Evolutionary conservation across 1,140 invertebrate genomes (phyloP).

Genomic region (Pantala flavescens): DNA sequence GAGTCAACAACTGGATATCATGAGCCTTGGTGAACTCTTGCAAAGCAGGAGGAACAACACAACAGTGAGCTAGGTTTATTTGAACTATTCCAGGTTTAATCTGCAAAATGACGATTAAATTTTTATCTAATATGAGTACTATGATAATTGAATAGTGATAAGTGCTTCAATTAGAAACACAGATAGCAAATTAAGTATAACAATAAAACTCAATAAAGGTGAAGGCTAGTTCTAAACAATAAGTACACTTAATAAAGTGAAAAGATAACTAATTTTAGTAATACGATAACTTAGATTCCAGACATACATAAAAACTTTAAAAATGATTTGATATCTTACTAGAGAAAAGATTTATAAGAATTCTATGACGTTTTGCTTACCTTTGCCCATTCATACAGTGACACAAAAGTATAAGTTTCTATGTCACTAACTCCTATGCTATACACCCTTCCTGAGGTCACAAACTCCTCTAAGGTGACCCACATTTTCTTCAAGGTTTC

Average conservation of each 20-base stretch:
- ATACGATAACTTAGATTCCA: too few species aligned
- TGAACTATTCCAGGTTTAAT: constrained; percentile 85
- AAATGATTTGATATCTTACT: too few species aligned
- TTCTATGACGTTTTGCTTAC: constrained; percentile 33
- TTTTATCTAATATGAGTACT: too few species aligned
- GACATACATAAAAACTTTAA: too few species aligned
- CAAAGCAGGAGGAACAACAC: constrained; percentile 84
- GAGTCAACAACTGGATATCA: constrained; percentile 86
- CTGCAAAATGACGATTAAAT: constrained; percentile 31
- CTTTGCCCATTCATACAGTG: constrained; percentile 64
- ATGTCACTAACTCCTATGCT: constrained; percentile 82
- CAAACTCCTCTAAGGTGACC: constrained; percentile 58
- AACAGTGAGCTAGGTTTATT: constrained; percentile 90
- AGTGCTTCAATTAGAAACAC: too few species aligned
- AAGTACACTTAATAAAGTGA: too few species aligned
- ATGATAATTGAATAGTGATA: too few species aligned
- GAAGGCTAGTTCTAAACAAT: too few species aligned
- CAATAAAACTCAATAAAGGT: too few species aligned
- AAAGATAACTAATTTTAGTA: too few species aligned
- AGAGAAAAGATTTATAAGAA: too few species aligned
- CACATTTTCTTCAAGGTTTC: constrained; percentile 52
- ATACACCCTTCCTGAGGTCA: constrained; percentile 49
- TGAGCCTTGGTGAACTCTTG: constrained; percentile 81
- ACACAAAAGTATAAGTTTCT: constrained; percentile 64
- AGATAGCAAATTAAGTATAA: too few species aligned